phyloP scores from a whole-genome alignment of 2,113 vertebrate genomes.

The Mionectes macconnelli region DNA sequence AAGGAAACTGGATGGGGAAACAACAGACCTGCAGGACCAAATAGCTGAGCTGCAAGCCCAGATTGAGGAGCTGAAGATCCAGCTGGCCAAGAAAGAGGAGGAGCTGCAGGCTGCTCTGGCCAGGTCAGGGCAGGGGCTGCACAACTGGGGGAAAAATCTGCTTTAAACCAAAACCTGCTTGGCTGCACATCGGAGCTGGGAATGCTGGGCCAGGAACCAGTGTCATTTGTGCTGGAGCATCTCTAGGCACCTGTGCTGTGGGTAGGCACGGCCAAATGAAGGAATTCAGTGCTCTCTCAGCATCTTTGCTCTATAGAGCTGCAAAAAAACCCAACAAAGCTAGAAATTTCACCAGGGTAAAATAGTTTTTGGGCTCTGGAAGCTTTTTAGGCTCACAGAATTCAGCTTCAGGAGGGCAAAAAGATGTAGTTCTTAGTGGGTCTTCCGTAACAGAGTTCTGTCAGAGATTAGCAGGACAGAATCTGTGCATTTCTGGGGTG shows the following conservation, averaged over 20 bases:
- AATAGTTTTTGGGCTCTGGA: background rate
- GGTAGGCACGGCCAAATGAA: background rate
- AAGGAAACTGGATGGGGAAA: conserved; percentile 94
- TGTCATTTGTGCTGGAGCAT: background rate
- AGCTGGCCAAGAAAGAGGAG: conserved; percentile 94
- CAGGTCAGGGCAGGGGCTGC: conserved; percentile 73
- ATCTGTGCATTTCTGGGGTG: background rate
- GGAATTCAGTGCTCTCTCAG: background rate
- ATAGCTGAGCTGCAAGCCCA: conserved; percentile 94
- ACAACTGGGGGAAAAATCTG: background rate
- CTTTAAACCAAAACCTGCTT: background rate
- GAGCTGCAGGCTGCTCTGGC: conserved; percentile 89
- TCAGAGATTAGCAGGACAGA: background rate
- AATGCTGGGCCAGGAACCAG: background rate
- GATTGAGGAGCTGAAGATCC: conserved; percentile 93
- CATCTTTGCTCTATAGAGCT: background rate
- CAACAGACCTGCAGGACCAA: conserved; percentile 95
- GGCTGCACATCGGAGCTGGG: background rate
- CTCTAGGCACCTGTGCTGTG: background rate
- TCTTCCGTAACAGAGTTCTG: background rate
- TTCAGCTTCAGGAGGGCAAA: background rate
- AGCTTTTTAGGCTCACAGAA: background rate
- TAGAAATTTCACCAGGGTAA: accelerated
- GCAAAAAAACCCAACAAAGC: too few species aligned
- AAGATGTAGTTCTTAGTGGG: background rate